phyloP scores from a whole-genome alignment of 2,113 vertebrate species.

The Hemicordylus capensis region DNA sequence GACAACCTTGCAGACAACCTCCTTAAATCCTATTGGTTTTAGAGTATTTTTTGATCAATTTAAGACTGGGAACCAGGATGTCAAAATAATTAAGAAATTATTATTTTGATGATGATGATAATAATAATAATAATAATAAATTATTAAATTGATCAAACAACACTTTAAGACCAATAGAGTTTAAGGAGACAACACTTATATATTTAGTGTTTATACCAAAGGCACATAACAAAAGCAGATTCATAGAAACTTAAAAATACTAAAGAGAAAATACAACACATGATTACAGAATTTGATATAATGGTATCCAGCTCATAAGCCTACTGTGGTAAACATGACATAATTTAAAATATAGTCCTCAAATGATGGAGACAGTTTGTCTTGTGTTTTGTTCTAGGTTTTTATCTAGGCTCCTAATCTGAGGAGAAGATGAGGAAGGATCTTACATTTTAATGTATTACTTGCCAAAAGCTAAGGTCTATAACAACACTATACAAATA shows the following conservation, averaged over 20 bases:
- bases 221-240: conserved; percentile 15
- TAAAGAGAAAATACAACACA: conserved; percentile 19
- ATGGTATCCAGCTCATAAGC: conserved; percentile 13
- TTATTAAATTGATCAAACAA: neutral
- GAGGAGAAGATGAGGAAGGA: neutral
- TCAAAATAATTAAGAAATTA: too few relatives aligned
- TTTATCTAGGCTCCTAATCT: conserved; percentile 6
- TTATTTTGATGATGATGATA: too few relatives aligned
- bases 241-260: conserved; percentile 30
- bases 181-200: conserved; percentile 7
- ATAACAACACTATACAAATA: neutral
- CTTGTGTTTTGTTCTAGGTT: neutral
- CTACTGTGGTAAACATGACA: conserved; percentile 3
- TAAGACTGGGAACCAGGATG: too few relatives aligned
- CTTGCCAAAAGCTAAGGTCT: neutral
- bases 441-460: accelerated
- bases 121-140: too few relatives aligned
- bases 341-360: neutral
- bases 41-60: too few relatives aligned
- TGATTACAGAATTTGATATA: conserved; percentile 7
- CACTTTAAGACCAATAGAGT: conserved; percentile 14
- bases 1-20: neutral
- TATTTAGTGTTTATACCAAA: neutral
- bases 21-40: too few relatives aligned
- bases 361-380: conserved; percentile 14